Conservation (phyloP, 1,140 invertebrate species). For the Drosophila sturtevanti region DNA sequence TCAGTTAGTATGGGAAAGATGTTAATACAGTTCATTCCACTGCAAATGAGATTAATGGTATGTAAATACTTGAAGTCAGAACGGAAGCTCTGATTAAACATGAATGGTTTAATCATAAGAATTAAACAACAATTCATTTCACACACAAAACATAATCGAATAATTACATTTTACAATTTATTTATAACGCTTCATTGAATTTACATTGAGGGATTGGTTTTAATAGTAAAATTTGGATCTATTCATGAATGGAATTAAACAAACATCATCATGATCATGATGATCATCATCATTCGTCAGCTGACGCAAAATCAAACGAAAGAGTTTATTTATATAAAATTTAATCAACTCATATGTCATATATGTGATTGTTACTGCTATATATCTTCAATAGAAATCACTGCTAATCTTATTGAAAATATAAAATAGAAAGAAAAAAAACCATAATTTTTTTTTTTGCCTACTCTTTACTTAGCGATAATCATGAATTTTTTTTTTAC, state of each 20-base stretch:
- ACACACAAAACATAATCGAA: not conserved
- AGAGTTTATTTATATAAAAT: conserved; percentile 6
- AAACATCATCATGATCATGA: too few species aligned
- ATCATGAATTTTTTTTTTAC: not conserved
- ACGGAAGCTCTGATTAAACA: not conserved
- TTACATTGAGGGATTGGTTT: not conserved
- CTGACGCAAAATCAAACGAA: conserved; percentile 1
- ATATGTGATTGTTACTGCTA: not conserved
- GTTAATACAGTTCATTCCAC: not conserved
- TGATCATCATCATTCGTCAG: not conserved
- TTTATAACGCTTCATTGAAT: conserved; percentile 34
- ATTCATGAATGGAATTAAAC: not conserved
- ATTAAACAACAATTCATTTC: not conserved
- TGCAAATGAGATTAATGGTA: not conserved
- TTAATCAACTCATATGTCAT: not conserved
- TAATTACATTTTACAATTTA: not conserved
- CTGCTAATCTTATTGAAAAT: conserved; percentile 37
- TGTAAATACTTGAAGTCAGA: not conserved
- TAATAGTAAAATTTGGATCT: not conserved
- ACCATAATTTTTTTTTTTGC: not conserved
- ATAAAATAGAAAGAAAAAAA: not conserved
- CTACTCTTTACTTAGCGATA: not conserved
- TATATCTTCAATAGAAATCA: conserved; percentile 46
- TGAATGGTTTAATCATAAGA: not conserved
- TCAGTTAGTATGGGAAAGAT: not conserved